phyloP scores from a whole-genome alignment of 2,888 invertebrate genomes.

The Gandaritis pyraliata region DNA sequence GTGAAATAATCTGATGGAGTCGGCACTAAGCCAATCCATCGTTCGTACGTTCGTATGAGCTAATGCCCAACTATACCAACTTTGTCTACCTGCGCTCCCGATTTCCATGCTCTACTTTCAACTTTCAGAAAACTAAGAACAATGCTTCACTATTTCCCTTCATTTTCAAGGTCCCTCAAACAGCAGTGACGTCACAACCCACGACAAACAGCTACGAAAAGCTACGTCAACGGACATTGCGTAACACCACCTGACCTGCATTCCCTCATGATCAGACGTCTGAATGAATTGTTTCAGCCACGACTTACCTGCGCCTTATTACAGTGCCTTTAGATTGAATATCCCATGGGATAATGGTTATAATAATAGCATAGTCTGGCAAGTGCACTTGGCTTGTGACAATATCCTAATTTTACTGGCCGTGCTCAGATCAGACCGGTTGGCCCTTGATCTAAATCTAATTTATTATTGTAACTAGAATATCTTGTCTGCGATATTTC shows the following conservation, averaged over 20 bases:
- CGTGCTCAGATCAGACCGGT: conserved; percentile 56
- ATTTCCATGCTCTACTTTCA: not conserved
- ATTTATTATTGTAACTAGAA: conserved; percentile 50
- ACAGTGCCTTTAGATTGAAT: conserved; percentile 52
- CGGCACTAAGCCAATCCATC: not conserved
- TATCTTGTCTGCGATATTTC: conserved; percentile 44
- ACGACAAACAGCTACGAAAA: conserved; percentile 38
- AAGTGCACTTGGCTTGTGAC: conserved; percentile 74
- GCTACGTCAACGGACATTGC: conserved; percentile 47
- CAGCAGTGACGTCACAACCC: conserved; percentile 44
- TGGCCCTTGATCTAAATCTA: conserved; percentile 75
- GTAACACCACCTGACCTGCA: conserved; percentile 58
- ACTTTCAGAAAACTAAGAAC: not conserved
- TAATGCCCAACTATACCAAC: not conserved
- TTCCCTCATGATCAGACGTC: conserved; percentile 44
- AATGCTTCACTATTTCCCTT: not conserved
- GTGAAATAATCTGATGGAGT: not conserved
- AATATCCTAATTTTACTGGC: conserved; percentile 72
- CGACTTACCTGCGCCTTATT: conserved; percentile 32
- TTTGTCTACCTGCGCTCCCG: not conserved
- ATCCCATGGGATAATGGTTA: conserved; percentile 46
- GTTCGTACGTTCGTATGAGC: too few species aligned
- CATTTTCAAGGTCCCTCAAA: conserved; percentile 25
- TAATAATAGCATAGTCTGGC: conserved; percentile 76
- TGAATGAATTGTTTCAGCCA: conserved; percentile 45